Base-by-base conservation (phyloP, 2,113 vertebrate species). In the Hippotragus niger region DNA sequence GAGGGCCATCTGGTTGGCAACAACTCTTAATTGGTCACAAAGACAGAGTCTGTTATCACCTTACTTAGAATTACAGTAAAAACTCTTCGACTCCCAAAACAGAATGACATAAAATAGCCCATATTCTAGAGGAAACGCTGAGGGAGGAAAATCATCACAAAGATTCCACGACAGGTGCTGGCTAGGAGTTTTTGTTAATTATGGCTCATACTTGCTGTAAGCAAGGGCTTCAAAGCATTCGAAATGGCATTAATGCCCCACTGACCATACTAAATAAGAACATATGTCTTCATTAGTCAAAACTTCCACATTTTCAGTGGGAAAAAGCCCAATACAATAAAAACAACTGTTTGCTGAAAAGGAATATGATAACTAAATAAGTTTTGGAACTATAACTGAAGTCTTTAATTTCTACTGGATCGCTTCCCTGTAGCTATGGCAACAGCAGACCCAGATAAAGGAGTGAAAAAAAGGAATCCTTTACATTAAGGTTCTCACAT, bases 401-500 rank as follows among this genome's bases (percentile, higher is more conserved):
- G n/a, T 60, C 89, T 97, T 94, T 55, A 94, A 88, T 83, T 95
- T 92, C 43, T 53, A 53, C 85, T 9, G 11, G 3, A 3, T 2
- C 57, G 33, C 25, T 86, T 84, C 92, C 31, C 78, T 23, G 60
- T 93, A 95, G n/a, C 92, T 88, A 96, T 97, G 90, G 67, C 93
- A 98, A 97, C 57, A 94, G 81, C 3, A 97, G 91, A 95, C 95
- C 21, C 80, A 76, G 78, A 98, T 91, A 55, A 71, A 92, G 10
- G 62, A 95, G 85, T 55, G 9, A 27, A 40, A 71, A 71, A 98
- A 91, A 80, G 5, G 47, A 47, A 67, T 58, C 3, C 82, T 97
- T 88, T 92, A 86, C 23, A 88, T 94, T 95, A 88, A 2, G 0
- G 67, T 6, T 95, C 80, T 90, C 36, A n/a, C 45, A 90, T 29